Evolutionary conservation across 2,113 vertebrate species (phyloP).

Genomic region (Arizona elegans): DNA sequence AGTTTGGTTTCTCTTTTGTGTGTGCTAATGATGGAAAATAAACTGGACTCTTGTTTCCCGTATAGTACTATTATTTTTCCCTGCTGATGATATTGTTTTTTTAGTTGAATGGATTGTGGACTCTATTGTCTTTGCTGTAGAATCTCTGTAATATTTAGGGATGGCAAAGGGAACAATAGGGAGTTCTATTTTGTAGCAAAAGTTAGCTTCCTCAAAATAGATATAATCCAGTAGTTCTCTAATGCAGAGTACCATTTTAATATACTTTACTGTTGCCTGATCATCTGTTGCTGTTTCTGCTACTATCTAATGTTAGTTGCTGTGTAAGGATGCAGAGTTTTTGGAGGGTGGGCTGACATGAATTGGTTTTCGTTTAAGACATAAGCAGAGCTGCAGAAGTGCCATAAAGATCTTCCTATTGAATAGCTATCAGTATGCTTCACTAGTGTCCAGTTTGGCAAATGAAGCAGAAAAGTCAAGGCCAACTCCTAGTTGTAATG

Average conservation of each 20-base stretch:
- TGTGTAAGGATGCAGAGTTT: not conserved
- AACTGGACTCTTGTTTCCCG: not conserved
- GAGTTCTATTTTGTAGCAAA: not conserved
- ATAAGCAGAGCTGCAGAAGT: not conserved
- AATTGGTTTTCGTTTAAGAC: slow-evolving; percentile 7
- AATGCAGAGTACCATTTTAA: not conserved
- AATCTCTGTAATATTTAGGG: not conserved
- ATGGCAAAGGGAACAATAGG: not conserved
- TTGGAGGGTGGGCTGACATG: not conserved
- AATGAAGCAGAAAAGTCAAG: slow-evolving; percentile 16
- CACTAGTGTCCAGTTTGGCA: slow-evolving; percentile 20
- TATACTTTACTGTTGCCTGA: not conserved
- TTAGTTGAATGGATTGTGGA: not conserved
- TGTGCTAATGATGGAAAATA: not conserved
- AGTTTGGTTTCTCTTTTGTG: not conserved
- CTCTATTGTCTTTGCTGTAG: not conserved
- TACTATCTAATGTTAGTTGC: not conserved
- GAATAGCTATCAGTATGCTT: slow-evolving; percentile 26
- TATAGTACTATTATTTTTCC: not conserved
- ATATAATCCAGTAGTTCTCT: not conserved
- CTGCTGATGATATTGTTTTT: not conserved
- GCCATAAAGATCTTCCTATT: slow-evolving; percentile 1
- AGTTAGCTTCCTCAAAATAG: not conserved
- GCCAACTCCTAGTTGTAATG: slow-evolving; percentile 25
- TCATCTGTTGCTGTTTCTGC: not conserved